Conservation (phyloP, 2,797 vertebrate species). For the Cossypha dichroa region DNA sequence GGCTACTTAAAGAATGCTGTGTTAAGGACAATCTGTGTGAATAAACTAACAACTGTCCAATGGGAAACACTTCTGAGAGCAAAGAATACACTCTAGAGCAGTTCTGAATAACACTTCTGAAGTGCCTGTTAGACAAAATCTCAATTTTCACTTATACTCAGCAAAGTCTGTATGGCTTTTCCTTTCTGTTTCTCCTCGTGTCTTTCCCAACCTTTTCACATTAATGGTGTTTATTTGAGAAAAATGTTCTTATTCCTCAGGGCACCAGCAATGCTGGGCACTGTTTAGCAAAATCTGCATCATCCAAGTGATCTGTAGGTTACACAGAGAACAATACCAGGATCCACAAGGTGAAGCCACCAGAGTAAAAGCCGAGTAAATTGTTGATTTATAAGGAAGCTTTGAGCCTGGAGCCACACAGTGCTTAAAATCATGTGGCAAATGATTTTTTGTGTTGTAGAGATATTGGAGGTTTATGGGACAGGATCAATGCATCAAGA, state of each 20-base stretch:
- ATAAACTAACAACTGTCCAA: background rate
- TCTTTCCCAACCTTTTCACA: background rate
- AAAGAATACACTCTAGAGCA: background rate
- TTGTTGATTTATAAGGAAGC: background rate
- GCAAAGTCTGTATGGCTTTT: background rate
- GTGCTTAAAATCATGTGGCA: background rate
- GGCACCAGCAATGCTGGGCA: background rate
- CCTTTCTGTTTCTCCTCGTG: background rate
- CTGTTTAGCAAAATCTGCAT: accelerated
- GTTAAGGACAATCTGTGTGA: background rate
- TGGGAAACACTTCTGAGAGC: background rate
- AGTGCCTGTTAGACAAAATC: background rate
- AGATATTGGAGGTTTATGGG: background rate
- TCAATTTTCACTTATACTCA: background rate
- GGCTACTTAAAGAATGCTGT: background rate
- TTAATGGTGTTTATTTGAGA: background rate
- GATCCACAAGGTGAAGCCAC: background rate
- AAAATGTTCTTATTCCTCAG: background rate
- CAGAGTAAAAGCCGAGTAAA: background rate
- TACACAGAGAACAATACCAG: background rate
- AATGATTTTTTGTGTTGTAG: background rate
- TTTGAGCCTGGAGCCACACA: background rate
- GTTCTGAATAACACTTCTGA: background rate
- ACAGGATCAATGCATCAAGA: background rate
- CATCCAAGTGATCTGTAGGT: background rate